These are phyloP conservation scores for Hipparchia sbordonii DNA, from an alignment of 2,888 invertebrate genomes.

Conservation along the genomic window DNA sequence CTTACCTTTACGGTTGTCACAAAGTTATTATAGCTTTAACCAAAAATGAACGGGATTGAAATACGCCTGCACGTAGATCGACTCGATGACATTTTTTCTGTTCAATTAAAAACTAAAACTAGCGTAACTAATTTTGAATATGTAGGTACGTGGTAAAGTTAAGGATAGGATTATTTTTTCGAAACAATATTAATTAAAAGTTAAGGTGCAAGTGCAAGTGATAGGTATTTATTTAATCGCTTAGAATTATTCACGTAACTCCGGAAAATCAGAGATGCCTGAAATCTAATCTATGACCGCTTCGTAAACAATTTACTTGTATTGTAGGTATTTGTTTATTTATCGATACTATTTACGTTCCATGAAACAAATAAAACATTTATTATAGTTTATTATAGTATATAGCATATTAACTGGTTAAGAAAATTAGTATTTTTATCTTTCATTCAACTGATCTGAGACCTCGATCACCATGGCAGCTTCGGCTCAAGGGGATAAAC, in stretches of 20 bases:
- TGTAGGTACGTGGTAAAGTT: background rate
- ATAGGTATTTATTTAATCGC: too few species aligned
- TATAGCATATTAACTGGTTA: constrained; percentile 13
- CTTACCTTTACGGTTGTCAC: constrained; percentile 4
- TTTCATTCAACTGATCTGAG: constrained; percentile 24
- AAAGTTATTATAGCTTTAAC: constrained; percentile 10
- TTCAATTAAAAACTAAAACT: constrained; percentile 1
- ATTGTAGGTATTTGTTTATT: background rate
- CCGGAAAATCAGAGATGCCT: too few species aligned
- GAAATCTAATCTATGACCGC: too few species aligned
- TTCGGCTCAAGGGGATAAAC: constrained; percentile 41
- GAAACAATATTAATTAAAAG: too few species aligned
- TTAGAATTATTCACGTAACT: too few species aligned
- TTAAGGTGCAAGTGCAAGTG: too few species aligned
- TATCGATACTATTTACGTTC: background rate
- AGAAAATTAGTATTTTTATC: constrained; percentile 23
- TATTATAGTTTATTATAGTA: too few species aligned
- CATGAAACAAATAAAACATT: background rate
- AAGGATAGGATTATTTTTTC: too few species aligned
- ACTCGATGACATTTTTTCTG: background rate
- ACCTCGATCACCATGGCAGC: constrained; percentile 34
- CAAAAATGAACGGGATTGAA: background rate
- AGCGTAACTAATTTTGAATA: background rate
- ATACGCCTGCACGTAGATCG: background rate
- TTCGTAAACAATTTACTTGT: background rate